Conservation (phyloP, 2,113 vertebrate genomes). For the Platanista minor region DNA sequence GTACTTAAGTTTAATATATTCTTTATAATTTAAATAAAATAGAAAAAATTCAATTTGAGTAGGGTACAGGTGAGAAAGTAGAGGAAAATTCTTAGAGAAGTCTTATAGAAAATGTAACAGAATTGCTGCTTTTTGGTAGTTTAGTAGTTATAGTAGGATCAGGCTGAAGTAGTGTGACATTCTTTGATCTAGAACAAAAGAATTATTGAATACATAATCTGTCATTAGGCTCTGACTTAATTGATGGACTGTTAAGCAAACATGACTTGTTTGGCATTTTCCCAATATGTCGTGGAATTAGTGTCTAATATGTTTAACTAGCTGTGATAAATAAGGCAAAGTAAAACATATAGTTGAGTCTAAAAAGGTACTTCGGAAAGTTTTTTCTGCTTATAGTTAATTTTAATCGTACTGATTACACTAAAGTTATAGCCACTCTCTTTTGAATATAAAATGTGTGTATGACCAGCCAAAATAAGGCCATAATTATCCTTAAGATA, state of each 20-base stretch:
- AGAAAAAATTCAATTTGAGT: background rate
- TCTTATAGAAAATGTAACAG: background rate
- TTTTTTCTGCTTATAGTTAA: conserved; percentile 9
- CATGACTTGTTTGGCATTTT: background rate
- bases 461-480: background rate
- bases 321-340: conserved; percentile 1
- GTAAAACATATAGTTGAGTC: conserved; percentile 28
- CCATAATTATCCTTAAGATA: conserved; percentile 45
- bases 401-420: conserved; percentile 43
- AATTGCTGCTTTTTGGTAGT: background rate
- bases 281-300: background rate
- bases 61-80: background rate
- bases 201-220: conserved; percentile 12
- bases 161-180: background rate
- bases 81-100: background rate
- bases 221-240: conserved; percentile 31
- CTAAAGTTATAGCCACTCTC: background rate
- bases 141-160: background rate
- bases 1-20: background rate
- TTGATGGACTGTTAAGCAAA: conserved; percentile 38
- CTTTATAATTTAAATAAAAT: background rate
- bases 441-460: background rate
- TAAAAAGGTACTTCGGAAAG: conserved; percentile 30
- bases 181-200: conserved; percentile 43
- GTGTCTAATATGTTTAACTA: conserved; percentile 8